phyloP scores from a whole-genome alignment of 2,797 vertebrate genomes.

The Rhodeus uyekii region DNA sequence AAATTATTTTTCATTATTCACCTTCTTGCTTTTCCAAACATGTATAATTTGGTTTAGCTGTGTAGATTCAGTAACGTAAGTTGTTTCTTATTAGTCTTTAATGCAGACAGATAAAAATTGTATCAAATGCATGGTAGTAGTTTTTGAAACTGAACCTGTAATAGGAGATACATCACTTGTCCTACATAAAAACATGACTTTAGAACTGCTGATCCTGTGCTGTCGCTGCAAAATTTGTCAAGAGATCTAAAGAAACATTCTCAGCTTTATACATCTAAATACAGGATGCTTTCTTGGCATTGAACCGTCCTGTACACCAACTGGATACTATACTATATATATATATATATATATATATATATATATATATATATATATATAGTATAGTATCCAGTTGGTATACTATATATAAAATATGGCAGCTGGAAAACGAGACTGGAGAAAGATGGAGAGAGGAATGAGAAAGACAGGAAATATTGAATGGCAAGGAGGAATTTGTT shows the following conservation, averaged over 20 bases:
- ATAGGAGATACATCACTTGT: conserved; percentile 26
- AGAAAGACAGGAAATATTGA: not conserved
- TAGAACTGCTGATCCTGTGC: conserved; percentile 30
- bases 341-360: too few species aligned
- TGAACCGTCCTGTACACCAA: not conserved
- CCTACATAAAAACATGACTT: conserved; percentile 28
- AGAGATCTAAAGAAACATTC: conserved; percentile 24
- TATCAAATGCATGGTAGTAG: conserved; percentile 4
- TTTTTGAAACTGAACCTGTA: conserved; percentile 24
- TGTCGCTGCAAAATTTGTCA: conserved; percentile 18
- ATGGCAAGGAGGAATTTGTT: too few species aligned
- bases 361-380: too few species aligned
- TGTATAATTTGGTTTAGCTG: not conserved
- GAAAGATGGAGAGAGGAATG: not conserved
- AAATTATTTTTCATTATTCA: not conserved
- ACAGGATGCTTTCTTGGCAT: not conserved
- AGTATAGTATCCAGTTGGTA: too few species aligned
- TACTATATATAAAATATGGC: not conserved
- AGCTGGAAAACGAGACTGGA: not conserved
- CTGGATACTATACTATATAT: too few species aligned
- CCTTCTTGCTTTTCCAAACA: not conserved
- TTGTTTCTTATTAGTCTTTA: not conserved
- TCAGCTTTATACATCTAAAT: not conserved
- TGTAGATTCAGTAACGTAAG: not conserved
- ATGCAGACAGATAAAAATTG: conserved; percentile 17